Conservation (phyloP, 2,888 invertebrate species). For the Drosophila tanythrix region DNA sequence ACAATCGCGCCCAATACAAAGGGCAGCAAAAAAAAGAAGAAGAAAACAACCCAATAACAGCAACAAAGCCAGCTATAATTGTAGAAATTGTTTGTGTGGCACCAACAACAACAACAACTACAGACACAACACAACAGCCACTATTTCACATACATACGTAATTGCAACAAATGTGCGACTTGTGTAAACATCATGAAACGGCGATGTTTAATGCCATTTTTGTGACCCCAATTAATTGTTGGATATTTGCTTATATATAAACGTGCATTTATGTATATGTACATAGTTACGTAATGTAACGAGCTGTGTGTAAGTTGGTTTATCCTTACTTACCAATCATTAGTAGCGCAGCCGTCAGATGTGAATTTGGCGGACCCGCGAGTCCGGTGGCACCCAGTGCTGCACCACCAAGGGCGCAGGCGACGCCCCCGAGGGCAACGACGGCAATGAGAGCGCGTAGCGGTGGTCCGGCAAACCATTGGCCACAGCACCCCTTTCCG, state of each 20-base stretch:
- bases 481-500: constrained; percentile 85
- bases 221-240: constrained; percentile 48
- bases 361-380: constrained; percentile 85
- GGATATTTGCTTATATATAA: constrained; percentile 33
- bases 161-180: constrained; percentile 51
- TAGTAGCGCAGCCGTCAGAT: constrained; percentile 84
- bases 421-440: constrained; percentile 84
- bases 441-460: constrained; percentile 85
- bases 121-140: neutral
- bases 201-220: constrained; percentile 61
- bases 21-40: constrained; percentile 9
- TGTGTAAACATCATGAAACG: constrained; percentile 65
- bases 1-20: constrained; percentile 33
- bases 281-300: constrained; percentile 4
- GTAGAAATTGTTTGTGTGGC: constrained; percentile 34
- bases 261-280: neutral
- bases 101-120: constrained; percentile 8
- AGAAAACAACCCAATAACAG: constrained; percentile 17
- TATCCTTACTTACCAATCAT: constrained; percentile 84
- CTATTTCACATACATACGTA: constrained; percentile 46
- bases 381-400: constrained; percentile 85
- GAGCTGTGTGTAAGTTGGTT: neutral
- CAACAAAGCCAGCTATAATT: constrained; percentile 42
- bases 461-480: constrained; percentile 85
- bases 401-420: constrained; percentile 85